Evolutionary conservation across 2,888 invertebrate genomes (phyloP), one percentile per base, ranked within the genome.

Genomic region (Orthosia gothica): DNA sequence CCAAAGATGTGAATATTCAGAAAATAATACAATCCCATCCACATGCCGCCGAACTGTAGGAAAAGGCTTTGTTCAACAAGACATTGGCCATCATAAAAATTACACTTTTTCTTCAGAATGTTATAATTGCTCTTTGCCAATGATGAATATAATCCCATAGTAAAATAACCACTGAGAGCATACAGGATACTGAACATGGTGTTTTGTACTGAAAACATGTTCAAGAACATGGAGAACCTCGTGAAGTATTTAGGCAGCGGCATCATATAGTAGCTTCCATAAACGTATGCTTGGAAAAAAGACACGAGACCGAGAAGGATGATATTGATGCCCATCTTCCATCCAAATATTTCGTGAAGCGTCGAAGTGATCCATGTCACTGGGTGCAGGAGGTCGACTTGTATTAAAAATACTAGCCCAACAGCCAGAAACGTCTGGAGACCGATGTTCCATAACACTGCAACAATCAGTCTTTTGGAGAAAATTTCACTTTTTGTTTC

Each of bases 241-340:
- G 97, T 98, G 55, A 97, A 96, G 79, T 97, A 97, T 87, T 97
- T 98, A 0, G 96, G 96, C 54, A 97, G 94, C 65, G 97, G 97
- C 26, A 97, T 94, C 40, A 98, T 96, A 86, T 98, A 98, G 82
- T 97, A 97, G 89, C 97, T 98, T 62, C 98, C 98, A 88, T 98
- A 97, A 52, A 98, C 96, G 57, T 98, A 95, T n/a, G 98, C 98
- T 93, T 98, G 98, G 11, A 98, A 96, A 77, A 98, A 97, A 15
- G 98, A 97, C 1, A 98, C 97, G 45, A 96, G 90, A 16, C 97
- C 95, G 23, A 98, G 96, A 0, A 98, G 97, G 45, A 97, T 92
- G 62, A 98, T 97, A 85, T 97, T 98, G 0, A 97, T 91, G 94
- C 97, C 97, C 92, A 98, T 98, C 90, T 97, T 97, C 89, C 97